phyloP scores from a whole-genome alignment of 1,140 invertebrate genomes.

The Caenorhabditis latens region DNA sequence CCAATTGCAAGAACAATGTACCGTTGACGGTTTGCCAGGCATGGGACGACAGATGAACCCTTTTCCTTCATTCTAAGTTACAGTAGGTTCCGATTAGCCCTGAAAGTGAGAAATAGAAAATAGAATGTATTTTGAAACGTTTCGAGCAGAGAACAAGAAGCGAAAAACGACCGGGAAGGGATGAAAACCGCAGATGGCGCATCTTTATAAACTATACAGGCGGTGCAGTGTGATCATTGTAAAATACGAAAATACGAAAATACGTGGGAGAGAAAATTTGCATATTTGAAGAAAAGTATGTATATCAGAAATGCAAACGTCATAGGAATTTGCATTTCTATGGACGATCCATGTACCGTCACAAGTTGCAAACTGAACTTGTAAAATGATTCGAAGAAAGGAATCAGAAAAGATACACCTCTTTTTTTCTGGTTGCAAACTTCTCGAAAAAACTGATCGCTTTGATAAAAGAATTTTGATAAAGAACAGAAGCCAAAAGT shows the following conservation, averaged over 20 bases:
- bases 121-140: not conserved
- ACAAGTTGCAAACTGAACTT: not conserved
- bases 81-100: conserved; percentile 7
- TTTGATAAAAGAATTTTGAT: too few species aligned
- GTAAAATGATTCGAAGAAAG: not conserved
- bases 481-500: conserved; percentile 34
- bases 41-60: not conserved
- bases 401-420: not conserved
- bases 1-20: conserved; percentile 19
- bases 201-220: not conserved
- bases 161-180: not conserved
- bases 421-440: not conserved
- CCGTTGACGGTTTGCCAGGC: not conserved
- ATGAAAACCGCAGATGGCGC: not conserved
- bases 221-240: conserved; percentile 3
- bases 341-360: not conserved
- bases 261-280: too few species aligned
- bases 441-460: too few species aligned
- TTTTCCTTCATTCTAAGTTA: not conserved
- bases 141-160: not conserved
- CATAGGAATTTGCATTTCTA: not conserved
- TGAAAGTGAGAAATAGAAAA: not conserved
- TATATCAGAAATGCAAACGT: too few species aligned
- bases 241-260: not conserved
- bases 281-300: too few species aligned